Conservation (phyloP, 2,113 vertebrate species). For the Cyanistes caeruleus region DNA sequence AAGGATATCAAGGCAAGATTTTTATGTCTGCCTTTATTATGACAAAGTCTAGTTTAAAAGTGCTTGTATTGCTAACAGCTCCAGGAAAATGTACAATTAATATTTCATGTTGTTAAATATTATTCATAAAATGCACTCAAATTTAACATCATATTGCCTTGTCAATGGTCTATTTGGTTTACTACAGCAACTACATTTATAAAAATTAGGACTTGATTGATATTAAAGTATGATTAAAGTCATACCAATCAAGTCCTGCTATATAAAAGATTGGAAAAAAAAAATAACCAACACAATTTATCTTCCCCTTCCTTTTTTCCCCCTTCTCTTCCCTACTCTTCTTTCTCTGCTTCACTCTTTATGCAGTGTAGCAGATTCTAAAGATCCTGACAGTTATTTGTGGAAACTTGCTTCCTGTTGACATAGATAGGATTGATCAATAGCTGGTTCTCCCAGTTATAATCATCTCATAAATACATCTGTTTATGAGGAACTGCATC, state of each 20-base stretch:
- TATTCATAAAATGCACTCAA: background rate
- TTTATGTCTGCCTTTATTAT: background rate
- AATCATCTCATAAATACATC: background rate
- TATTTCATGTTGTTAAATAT: background rate
- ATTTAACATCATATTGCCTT: background rate
- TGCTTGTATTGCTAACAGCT: background rate
- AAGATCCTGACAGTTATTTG: background rate
- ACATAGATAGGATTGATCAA: background rate
- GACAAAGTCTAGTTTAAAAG: background rate
- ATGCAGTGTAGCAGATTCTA: background rate
- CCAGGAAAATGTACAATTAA: background rate
- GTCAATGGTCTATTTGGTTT: background rate
- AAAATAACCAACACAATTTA: background rate
- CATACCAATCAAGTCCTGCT: accelerated
- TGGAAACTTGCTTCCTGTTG: background rate
- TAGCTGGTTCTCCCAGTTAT: background rate
- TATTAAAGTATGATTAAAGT: background rate
- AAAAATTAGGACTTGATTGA: background rate
- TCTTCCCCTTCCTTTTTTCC: background rate
- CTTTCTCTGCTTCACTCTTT: background rate
- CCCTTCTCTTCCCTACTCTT: background rate
- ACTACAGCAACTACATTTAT: background rate
- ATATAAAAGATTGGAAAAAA: background rate
- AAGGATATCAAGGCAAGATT: background rate
- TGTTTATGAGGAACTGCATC: background rate